phyloP scores from a whole-genome alignment of 2,797 vertebrate species.

The Bradypodion pumilum region DNA sequence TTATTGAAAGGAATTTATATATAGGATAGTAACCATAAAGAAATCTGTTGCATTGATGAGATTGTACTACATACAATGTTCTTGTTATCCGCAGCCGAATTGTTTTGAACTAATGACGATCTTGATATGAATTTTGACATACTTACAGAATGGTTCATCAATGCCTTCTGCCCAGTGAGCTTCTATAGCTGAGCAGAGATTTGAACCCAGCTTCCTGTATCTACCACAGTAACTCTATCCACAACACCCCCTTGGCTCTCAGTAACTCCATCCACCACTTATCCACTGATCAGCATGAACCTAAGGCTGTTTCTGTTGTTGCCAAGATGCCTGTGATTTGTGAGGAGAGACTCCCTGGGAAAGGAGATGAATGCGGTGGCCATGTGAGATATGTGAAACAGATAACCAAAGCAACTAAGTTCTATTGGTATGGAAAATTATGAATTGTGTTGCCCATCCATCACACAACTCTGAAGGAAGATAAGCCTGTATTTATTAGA shows the following conservation, averaged over 20 bases:
- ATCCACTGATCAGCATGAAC: slow-evolving; percentile 15
- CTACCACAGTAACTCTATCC: too few species aligned
- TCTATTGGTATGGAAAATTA: slow-evolving; percentile 33
- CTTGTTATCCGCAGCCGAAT: too few species aligned
- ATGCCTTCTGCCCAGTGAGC: not conserved
- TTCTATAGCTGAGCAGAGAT: too few species aligned
- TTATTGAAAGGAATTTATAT: too few species aligned
- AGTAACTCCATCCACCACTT: too few species aligned
- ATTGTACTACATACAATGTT: too few species aligned
- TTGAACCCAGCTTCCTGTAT: too few species aligned
- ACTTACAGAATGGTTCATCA: too few species aligned
- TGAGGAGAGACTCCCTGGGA: slow-evolving; percentile 17
- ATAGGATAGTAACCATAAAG: too few species aligned
- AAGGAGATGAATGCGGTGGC: slow-evolving; percentile 23
- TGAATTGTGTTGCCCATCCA: slow-evolving; percentile 34
- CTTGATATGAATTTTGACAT: too few species aligned
- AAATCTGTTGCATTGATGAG: too few species aligned
- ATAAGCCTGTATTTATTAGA: slow-evolving; percentile 16
- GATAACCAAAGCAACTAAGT: slow-evolving; percentile 28
- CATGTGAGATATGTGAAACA: slow-evolving; percentile 32
- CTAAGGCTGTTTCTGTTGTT: slow-evolving; percentile 1
- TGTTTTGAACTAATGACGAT: too few species aligned
- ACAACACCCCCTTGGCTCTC: not conserved
- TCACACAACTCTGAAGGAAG: slow-evolving; percentile 29
- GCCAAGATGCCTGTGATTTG: slow-evolving; percentile 33